Evolutionary conservation across 2,888 invertebrate species (phyloP), one percentile per base, ranked within the genome.

Genomic region (Ptilodon capucinus): DNA sequence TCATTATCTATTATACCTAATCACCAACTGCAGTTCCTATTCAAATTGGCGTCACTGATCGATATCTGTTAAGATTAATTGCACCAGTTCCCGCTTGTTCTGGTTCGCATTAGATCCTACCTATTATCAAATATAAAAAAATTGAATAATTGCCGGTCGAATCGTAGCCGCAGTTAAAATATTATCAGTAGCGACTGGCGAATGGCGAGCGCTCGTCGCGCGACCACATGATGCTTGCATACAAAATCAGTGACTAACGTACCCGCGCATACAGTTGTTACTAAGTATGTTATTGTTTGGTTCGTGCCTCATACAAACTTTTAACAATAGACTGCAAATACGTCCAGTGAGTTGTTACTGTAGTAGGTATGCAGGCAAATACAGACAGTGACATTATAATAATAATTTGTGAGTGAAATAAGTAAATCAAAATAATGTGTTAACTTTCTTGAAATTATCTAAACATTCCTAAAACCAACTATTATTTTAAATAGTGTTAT

Each of bases 81-180:
- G n/a, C n/a, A n/a, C n/a, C n/a, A n/a, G n/a, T n/a, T n/a, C n/a
- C n/a, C n/a, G n/a, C n/a, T n/a, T n/a, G n/a, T n/a, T n/a, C n/a
- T n/a, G n/a, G n/a, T n/a, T n/a, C n/a, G n/a, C n/a, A n/a, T n/a
- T n/a, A n/a, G n/a, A n/a, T n/a, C n/a, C n/a, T 34, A 46, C 38
- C 8, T 40, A 48, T 11, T 57, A 56, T 47, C 51, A 55, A 59
- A 53, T 55, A 53, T 55, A 42, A 52, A 55, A 55, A 52, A 49
- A 58, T 48, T 48, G 43, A 50, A 57, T 60, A 55, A 65, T 55
- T 54, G 51, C 48, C 47, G 41, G 36, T 40, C 51, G 40, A 36
- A 9, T 40, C 46, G 25, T 8, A 11, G 36, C 18, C 17, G 17
- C 14, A 18, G 9, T 14, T 39, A 39, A 39, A 39, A 21, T 21